Conservation (phyloP, 2,113 vertebrate genomes). For the Eulemur rufifrons region DNA sequence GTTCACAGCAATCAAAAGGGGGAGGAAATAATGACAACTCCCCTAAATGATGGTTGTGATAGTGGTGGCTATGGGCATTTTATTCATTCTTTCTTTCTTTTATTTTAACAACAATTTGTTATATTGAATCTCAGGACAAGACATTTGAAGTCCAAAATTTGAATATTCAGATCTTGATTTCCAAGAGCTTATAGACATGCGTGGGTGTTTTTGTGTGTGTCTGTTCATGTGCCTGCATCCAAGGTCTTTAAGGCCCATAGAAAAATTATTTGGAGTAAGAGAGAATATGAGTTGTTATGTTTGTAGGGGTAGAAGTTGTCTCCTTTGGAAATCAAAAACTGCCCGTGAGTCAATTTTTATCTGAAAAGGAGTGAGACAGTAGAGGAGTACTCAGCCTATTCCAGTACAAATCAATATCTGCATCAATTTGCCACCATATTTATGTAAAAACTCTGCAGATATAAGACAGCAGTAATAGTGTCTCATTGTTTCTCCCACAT, state of each 20-base stretch:
- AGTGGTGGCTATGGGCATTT: neutral
- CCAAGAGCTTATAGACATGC: neutral
- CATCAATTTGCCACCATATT: neutral
- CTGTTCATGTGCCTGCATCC: neutral
- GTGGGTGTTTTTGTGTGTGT: neutral
- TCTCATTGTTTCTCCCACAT: neutral
- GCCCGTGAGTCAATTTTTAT: neutral
- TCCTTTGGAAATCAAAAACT: neutral
- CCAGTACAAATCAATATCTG: neutral
- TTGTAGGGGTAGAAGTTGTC: neutral
- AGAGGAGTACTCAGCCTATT: neutral
- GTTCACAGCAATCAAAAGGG: neutral
- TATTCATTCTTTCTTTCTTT: neutral
- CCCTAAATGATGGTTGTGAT: neutral
- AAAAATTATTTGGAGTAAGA: neutral
- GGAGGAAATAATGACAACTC: neutral
- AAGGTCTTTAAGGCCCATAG: neutral
- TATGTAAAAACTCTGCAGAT: neutral
- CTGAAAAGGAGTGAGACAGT: neutral
- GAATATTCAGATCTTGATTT: neutral
- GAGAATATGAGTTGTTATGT: neutral
- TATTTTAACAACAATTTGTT: neutral
- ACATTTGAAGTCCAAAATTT: neutral
- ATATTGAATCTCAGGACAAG: neutral
- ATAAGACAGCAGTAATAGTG: neutral